phyloP scores from a whole-genome alignment of 2,113 vertebrate genomes.

The Rhabdomys dilectus region DNA sequence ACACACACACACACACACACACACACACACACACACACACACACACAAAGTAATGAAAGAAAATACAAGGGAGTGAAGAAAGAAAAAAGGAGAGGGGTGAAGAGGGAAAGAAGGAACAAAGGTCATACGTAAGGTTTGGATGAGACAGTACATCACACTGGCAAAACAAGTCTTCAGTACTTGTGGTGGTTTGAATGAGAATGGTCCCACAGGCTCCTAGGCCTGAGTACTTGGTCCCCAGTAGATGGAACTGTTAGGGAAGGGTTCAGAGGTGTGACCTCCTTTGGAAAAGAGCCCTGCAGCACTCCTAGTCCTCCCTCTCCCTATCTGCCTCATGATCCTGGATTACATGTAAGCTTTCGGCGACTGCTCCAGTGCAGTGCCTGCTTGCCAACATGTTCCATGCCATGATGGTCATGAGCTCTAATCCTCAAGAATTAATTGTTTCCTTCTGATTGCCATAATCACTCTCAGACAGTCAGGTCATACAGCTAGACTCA shows the following conservation, averaged over 20 bases:
- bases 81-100: not conserved
- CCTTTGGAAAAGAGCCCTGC: not conserved
- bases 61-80: not conserved
- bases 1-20: not conserved
- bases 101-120: not conserved
- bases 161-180: constrained; percentile 8
- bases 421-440: not conserved
- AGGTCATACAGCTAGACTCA: not conserved
- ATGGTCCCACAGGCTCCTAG: not conserved
- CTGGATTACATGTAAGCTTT: not conserved
- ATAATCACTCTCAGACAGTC: not conserved
- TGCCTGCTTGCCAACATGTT: not conserved
- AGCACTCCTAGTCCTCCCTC: not conserved
- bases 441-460: not conserved
- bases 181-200: not conserved
- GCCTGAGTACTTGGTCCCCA: not conserved
- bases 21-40: not conserved
- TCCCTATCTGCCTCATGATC: not conserved
- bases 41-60: not conserved
- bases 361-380: not conserved
- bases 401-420: not conserved
- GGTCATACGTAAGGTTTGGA: not conserved
- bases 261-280: not conserved
- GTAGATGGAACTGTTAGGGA: not conserved
- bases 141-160: not conserved